Base-by-base conservation (phyloP, 2,113 vertebrate species). In the Heterocephalus glaber region DNA sequence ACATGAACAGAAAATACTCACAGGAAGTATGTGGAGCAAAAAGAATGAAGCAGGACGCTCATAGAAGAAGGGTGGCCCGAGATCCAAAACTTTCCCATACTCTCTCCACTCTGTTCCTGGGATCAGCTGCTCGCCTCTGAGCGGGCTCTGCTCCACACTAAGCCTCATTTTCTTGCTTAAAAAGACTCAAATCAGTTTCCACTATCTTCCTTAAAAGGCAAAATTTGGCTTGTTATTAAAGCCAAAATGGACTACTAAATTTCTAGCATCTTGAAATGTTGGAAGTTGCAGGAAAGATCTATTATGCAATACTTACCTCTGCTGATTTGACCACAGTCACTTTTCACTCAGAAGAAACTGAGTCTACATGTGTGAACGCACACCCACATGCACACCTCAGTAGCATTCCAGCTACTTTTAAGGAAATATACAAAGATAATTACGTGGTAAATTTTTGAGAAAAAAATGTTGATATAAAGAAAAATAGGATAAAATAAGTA, bases 31-130 rank as follows among this genome's bases (percentile, higher is more conserved):
- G n/a, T 9, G 82, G 77, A 92, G 5, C 1, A 14, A 28, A 61
- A 60, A 9, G 12, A 52, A 14, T 2, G 52, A 47, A 20, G 20
- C 1, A 22, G n/a, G 17, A 68, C 28, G 20, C 47, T n/a, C 2
- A n/a, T 0, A 3, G 22, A 14, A 33, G 38, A 35, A 1, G 1
- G 28, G 1, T 19, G 7, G 2, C 5, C 1, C 4, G 9, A 11
- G 35, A 28, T 19, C 3, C 28, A 6, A 28, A 44, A 10, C 13
- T 0, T 44, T 24, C 54, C 10, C n/a, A 3, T 13, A 8, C 12
- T 3, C 28, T 0, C 35, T 35, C 9, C 28, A 20, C 54, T 66
- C 60, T 35, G 28, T 35, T 41, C 33, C 52, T 22, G 4, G 17
- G 52, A 19, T 54, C 33, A 63, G 33, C 35, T 60, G 28, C 65